A percentile compares a stretch with the other conserved stretches of the same genome.
Conservation (phyloP, 2,888 invertebrate species). For the Mantis religiosa region DNA sequence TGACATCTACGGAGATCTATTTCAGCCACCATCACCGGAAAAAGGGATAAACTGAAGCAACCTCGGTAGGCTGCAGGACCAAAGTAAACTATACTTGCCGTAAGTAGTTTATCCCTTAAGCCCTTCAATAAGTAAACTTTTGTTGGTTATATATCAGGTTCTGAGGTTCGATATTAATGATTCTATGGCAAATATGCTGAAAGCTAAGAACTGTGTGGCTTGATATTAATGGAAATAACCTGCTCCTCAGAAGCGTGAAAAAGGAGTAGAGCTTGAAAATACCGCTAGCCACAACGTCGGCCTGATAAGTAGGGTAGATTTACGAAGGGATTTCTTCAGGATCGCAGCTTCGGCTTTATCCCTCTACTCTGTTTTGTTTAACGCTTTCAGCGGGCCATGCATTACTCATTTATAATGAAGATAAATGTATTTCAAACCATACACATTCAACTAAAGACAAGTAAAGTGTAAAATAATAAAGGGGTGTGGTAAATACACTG, state of each 20-base stretch:
- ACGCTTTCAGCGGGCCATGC: background rate
- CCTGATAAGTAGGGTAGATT: background rate
- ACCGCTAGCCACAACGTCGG: background rate
- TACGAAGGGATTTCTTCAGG: background rate
- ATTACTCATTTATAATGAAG: background rate
- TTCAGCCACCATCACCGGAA: no score
- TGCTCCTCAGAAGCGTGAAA: background rate
- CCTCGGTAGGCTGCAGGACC: no score
- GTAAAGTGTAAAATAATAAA: no score
- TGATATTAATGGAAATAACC: background rate
- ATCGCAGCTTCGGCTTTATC: background rate
- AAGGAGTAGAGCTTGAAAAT: background rate
- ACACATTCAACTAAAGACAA: no score
- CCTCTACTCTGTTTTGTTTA: background rate
- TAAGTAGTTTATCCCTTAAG: no score
- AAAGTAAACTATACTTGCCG: no score
- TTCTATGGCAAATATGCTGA: background rate
- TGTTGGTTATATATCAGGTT: background rate
- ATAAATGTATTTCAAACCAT: background rate
- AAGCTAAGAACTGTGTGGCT: background rate
- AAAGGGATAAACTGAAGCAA: no score
- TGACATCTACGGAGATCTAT: no score
- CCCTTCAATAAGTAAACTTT: no score
- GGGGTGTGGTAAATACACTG: no score
- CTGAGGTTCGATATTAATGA: background rate